Conservation (phyloP, 2,888 invertebrate species). For the Didymodactylos carnosus region DNA sequence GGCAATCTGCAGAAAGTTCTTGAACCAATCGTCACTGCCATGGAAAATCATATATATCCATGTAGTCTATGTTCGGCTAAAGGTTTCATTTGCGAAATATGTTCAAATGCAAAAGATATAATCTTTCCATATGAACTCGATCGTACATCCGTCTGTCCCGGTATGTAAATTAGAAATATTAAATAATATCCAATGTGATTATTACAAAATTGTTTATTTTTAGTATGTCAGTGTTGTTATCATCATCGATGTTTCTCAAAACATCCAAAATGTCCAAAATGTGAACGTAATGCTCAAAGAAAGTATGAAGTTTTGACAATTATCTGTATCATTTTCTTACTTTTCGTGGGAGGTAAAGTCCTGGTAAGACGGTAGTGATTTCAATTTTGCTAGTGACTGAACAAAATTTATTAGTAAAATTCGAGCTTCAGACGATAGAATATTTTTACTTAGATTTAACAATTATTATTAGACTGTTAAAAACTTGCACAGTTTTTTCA, state of each 20-base stretch:
- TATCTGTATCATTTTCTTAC: too few species aligned
- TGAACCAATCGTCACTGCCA: not conserved
- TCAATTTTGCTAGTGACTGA: too few species aligned
- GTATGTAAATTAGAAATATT: not conserved
- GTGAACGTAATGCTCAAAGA: not conserved
- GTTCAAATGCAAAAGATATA: conserved; percentile 23
- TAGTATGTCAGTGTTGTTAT: not conserved
- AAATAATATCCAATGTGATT: not conserved
- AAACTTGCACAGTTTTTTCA: too few species aligned
- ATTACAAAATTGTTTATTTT: not conserved
- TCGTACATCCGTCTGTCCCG: conserved; percentile 3
- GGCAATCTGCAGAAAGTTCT: not conserved
- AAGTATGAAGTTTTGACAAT: too few species aligned
- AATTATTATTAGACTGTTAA: too few species aligned
- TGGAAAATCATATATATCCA: not conserved
- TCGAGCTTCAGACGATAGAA: too few species aligned
- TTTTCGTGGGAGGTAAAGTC: too few species aligned
- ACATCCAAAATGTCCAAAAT: not conserved
- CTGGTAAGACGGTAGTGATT: too few species aligned
- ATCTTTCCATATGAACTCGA: conserved; percentile 31
- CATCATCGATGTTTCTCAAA: not conserved
- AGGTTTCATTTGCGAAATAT: conserved; percentile 33
- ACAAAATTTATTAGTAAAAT: too few species aligned
- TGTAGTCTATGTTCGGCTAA: conserved; percentile 27
- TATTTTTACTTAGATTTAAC: too few species aligned